Conservation (phyloP, 2,113 vertebrate genomes). For the Polypterus senegalus region DNA sequence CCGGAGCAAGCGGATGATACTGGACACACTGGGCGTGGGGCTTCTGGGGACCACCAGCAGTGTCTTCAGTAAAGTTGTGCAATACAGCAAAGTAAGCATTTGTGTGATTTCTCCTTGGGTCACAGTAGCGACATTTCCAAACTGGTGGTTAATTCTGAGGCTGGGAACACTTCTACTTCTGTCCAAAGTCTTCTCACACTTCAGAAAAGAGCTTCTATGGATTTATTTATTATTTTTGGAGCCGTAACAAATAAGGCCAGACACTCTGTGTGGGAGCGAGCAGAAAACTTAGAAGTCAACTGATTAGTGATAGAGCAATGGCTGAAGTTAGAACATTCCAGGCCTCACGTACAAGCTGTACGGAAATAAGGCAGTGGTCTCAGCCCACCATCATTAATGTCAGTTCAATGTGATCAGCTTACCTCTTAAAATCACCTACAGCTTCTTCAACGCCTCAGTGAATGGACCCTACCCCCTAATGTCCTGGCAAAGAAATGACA, state of each 20-base stretch:
- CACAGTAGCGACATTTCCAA: too few relatives aligned
- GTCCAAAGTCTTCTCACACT: not conserved
- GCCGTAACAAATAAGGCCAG: too few relatives aligned
- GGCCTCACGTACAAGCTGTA: too few relatives aligned
- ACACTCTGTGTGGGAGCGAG: not conserved
- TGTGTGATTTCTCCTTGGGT: too few relatives aligned
- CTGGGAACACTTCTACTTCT: not conserved
- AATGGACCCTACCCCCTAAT: too few relatives aligned
- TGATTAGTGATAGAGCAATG: not conserved
- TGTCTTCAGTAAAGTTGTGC: constrained; percentile 63
- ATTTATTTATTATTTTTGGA: too few relatives aligned
- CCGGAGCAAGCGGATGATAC: constrained; percentile 85
- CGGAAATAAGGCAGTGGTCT: too few relatives aligned
- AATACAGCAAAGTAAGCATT: constrained; percentile 67
- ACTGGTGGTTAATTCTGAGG: too few relatives aligned
- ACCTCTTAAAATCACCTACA: not conserved
- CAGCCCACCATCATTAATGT: not conserved
- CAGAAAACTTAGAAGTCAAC: not conserved
- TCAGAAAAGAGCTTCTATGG: too few relatives aligned
- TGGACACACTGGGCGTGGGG: constrained; percentile 80
- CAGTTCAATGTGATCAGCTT: not conserved
- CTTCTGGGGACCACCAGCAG: constrained; percentile 65
- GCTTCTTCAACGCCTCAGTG: not conserved
- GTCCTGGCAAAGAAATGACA: too few relatives aligned
- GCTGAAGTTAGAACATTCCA: not conserved